Percentiles rank a stretch among this genome's conserved stretches.
Conservation (phyloP, 2,113 vertebrate species). For the Chloroceryle aenea region DNA sequence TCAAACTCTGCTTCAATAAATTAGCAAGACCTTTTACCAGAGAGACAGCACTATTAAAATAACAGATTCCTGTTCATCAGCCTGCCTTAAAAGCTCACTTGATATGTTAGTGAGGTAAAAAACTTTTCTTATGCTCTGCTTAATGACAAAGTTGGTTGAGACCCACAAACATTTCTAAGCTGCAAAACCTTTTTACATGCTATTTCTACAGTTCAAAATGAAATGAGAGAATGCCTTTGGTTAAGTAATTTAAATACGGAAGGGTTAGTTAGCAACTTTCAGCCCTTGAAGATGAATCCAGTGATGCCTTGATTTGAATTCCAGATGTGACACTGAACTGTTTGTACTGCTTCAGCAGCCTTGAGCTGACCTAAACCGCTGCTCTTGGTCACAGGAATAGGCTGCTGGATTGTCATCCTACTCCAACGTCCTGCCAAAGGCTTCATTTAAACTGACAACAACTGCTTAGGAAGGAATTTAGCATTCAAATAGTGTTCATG, state of each 20-base stretch:
- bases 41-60: constrained; percentile 25
- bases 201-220: not conserved
- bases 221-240: not conserved
- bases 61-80: constrained; percentile 29
- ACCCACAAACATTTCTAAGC: not conserved
- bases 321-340: not conserved
- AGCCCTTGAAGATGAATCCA: not conserved
- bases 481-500: not conserved
- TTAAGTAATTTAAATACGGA: not conserved
- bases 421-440: not conserved
- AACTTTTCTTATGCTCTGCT: not conserved
- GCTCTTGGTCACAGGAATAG: rapidly evolving
- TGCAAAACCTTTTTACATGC: not conserved
- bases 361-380: not conserved
- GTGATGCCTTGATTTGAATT: not conserved
- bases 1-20: constrained; percentile 15
- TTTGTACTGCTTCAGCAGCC: not conserved
- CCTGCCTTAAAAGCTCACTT: constrained; percentile 22
- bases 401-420: not conserved
- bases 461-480: not conserved
- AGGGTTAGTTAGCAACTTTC: not conserved
- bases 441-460: not conserved
- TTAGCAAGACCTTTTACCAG: constrained; percentile 32
- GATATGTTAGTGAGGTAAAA: not conserved
- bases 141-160: constrained; percentile 3